Conservation (phyloP, 2,113 vertebrate species). For the Myotis brandtii region DNA sequence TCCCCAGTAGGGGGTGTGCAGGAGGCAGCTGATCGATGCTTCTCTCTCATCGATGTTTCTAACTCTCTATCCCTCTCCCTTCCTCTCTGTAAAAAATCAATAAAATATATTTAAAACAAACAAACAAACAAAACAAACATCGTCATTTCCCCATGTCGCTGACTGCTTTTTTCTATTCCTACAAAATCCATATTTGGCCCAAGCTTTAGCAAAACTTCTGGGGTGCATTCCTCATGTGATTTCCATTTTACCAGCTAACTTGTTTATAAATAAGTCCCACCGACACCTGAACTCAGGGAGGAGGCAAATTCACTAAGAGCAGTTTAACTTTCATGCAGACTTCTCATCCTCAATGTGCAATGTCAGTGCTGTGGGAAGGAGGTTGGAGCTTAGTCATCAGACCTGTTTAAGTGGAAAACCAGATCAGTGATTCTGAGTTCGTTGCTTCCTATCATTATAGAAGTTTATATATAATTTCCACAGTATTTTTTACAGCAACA, state of each 20-base stretch:
- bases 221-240: background rate
- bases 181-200: background rate
- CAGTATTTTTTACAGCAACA: slow-evolving; percentile 72
- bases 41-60: too few species aligned
- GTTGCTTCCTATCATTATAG: slow-evolving; percentile 60
- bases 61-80: too few species aligned
- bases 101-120: background rate
- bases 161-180: background rate
- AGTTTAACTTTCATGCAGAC: background rate
- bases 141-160: background rate
- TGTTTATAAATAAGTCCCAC: slow-evolving; percentile 53
- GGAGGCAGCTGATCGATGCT: too few species aligned
- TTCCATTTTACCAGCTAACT: background rate
- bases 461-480: slow-evolving; percentile 66
- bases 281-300: background rate
- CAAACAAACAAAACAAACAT: background rate
- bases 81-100: too few species aligned
- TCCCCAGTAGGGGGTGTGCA: too few species aligned
- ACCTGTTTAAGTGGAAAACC: slow-evolving; percentile 24
- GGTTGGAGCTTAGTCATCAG: slow-evolving; percentile 3
- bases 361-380: slow-evolving; percentile 7
- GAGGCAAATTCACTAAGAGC: background rate
- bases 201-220: background rate
- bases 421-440: slow-evolving; percentile 23
- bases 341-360: background rate